Conservation (phyloP, 2,113 vertebrate genomes). For the Eulemur rufifrons region DNA sequence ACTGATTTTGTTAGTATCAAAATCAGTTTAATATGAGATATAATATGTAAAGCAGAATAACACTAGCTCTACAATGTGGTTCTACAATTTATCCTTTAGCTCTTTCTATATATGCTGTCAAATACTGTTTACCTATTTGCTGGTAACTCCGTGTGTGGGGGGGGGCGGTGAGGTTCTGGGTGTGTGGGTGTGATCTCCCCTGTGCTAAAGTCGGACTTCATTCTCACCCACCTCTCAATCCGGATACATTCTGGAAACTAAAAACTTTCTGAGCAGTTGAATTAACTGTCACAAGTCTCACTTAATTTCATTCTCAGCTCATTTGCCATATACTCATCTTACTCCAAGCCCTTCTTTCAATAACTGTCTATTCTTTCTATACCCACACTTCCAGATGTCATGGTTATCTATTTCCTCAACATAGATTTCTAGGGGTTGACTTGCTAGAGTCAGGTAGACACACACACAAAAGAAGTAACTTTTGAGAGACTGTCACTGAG, state of each 20-base stretch:
- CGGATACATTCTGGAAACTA: neutral
- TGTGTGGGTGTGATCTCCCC: neutral
- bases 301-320: neutral
- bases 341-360: neutral
- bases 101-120: neutral
- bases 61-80: neutral
- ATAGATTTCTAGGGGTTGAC: neutral
- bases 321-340: neutral
- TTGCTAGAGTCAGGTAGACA: neutral
- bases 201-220: neutral
- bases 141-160: neutral
- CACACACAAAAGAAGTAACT: neutral
- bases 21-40: neutral
- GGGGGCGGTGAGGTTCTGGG: neutral
- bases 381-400: neutral
- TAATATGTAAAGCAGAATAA: neutral
- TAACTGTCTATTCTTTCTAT: neutral
- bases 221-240: neutral
- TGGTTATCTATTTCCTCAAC: neutral
- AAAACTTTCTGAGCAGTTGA: neutral
- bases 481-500: conserved; percentile 6
- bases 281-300: conserved; percentile 33
- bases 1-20: neutral
- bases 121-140: neutral
- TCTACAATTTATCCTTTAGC: neutral